Conservation (phyloP, 2,888 invertebrate species). For the Synanthedon formicaeformis region DNA sequence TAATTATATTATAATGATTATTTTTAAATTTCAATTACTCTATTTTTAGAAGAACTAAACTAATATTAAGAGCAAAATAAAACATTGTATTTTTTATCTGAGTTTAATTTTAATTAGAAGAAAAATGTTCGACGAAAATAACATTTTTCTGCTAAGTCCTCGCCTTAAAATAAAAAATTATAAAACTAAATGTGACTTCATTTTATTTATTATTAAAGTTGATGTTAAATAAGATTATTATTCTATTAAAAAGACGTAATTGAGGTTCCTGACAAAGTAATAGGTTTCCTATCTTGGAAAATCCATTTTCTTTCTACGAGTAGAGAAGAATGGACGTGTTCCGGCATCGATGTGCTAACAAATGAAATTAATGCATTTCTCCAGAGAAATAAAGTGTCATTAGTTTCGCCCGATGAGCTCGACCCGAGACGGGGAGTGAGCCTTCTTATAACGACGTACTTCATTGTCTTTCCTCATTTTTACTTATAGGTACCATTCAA, state of each 20-base stretch:
- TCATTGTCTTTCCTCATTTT: background rate
- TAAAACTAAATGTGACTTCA: background rate
- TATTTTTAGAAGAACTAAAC: too few relatives aligned
- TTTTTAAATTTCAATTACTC: too few relatives aligned
- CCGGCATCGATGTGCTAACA: slow-evolving; percentile 57
- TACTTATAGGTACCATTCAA: background rate
- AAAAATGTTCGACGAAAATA: too few relatives aligned
- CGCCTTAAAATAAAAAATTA: background rate
- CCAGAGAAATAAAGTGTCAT: slow-evolving; percentile 66
- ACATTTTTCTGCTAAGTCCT: too few relatives aligned
- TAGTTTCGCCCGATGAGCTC: slow-evolving; percentile 59
- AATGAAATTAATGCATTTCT: slow-evolving; percentile 69
- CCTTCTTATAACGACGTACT: background rate
- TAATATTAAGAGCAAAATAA: too few relatives aligned
- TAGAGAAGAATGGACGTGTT: slow-evolving; percentile 31
- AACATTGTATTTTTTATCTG: too few relatives aligned
- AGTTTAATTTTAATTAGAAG: too few relatives aligned
- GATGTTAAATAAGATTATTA: background rate
- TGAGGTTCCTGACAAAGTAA: slow-evolving; percentile 20
- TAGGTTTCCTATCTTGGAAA: slow-evolving; percentile 46
- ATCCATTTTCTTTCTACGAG: slow-evolving; percentile 39
- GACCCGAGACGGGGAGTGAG: slow-evolving; percentile 15
- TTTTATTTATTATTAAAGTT: too few relatives aligned
- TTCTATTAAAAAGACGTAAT: slow-evolving; percentile 3
- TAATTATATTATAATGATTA: too few relatives aligned